Conservation (phyloP, 2,797 vertebrate species). For the Melanogrammus aeglefinus region DNA sequence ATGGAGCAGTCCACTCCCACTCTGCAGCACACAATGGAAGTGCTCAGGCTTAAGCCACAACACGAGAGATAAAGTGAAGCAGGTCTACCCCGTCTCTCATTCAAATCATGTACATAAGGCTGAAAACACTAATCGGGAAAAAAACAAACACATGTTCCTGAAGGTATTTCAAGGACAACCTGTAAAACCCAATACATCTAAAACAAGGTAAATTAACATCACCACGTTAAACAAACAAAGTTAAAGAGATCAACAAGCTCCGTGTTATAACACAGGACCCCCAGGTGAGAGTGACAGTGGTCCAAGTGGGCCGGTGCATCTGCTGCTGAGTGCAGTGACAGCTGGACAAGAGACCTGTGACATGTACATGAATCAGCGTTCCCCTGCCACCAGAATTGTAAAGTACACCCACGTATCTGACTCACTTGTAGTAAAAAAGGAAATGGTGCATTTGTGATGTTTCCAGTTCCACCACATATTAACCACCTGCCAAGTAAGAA, state of each 20-base stretch:
- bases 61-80: constrained; percentile 10
- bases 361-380: constrained; percentile 36
- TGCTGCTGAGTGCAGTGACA: constrained; percentile 52
- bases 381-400: constrained; percentile 20
- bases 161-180: not conserved
- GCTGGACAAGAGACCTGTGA: constrained; percentile 53
- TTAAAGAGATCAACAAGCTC: not conserved
- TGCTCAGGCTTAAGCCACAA: constrained; percentile 18
- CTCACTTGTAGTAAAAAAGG: constrained; percentile 6
- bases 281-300: constrained; percentile 62
- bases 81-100: constrained; percentile 34
- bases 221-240: not conserved
- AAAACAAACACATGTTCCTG: not conserved
- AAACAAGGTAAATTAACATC: not conserved
- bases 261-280: constrained; percentile 34
- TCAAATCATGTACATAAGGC: constrained; percentile 22
- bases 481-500: not conserved
- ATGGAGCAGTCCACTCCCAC: constrained; percentile 49
- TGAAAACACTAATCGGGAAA: not conserved
- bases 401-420: not conserved
- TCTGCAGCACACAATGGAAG: constrained; percentile 52
- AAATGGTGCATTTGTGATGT: not conserved
- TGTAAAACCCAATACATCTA: not conserved
- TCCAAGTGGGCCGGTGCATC: constrained; percentile 36
- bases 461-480: not conserved